Percentiles rank a stretch among this genome's conserved stretches.
Evolutionary conservation across 23 tunicate species (phyloP).

Genomic region (Botrylloides violaceus): DNA sequence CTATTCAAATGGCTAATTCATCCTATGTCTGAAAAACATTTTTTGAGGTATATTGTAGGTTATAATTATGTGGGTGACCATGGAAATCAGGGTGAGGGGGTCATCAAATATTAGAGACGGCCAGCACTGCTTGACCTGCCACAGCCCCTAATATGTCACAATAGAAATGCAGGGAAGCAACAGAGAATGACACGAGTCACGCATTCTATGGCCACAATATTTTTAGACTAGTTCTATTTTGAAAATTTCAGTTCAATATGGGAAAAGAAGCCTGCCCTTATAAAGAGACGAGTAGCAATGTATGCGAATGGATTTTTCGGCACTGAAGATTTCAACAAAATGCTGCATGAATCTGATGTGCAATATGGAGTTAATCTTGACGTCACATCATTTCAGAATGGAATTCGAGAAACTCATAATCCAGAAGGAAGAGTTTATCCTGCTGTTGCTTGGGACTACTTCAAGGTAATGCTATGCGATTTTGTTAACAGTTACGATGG

Average conservation of each 20-base stretch:
- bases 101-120: no score
- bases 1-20: constrained; percentile 82
- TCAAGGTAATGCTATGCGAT: no score
- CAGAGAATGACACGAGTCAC: background rate
- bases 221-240: no score
- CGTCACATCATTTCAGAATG: constrained; percentile 70
- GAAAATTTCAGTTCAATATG: constrained; percentile 44
- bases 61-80: no score
- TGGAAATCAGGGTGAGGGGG: no score
- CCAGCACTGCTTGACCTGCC: no score
- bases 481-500: no score
- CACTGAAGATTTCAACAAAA: constrained; percentile 41
- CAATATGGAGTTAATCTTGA: constrained; percentile 82
- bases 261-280: constrained; percentile 67
- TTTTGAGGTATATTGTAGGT: constrained; percentile 72
- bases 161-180: no score
- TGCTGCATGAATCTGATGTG: constrained; percentile 54
- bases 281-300: constrained; percentile 35
- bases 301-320: constrained; percentile 71
- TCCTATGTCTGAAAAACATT: constrained; percentile 52
- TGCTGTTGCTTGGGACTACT: constrained; percentile 80
- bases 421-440: constrained; percentile 66
- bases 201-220: background rate
- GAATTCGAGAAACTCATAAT: constrained; percentile 71
- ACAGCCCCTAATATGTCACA: no score